Evolutionary conservation across 2,888 invertebrate species (phyloP), one percentile per base, ranked within the genome.

Genomic region (Phrixothrix hirtus): DNA sequence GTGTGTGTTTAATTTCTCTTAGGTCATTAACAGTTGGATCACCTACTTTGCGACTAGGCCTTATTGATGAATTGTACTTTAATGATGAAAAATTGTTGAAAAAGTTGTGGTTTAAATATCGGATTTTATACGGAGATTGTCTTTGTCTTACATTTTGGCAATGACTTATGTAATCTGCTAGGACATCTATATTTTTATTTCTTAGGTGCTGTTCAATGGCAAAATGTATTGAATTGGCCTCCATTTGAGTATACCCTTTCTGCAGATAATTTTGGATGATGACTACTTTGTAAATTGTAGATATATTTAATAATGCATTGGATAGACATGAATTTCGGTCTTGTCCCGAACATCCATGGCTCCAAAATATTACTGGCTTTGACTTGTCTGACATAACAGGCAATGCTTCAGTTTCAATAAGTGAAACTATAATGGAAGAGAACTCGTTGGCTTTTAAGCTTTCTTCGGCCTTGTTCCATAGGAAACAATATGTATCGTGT

Each of bases 281-380:
- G 9, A n/a, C 9, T 27, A 27, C 10, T 2, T 7, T 27, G 9
- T 27, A 11, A 10, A 7, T 9, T 27, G 9, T 27, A 7, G 9
- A 27, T 27, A 27, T 2, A 27, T 27, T 2, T 4, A 27, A 7
- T 27, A 27, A 27, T 2, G 27, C 34, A 2, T 13, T 36, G 16
- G 35, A 36, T 21, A 36, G 12, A 36, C 17, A 6, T n/a, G 10
- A 1, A 36, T 36, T 36, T 2, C 35, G 16, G 15, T 36, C n/a
- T 17, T 36, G 35, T 1, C 11, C 21, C 10, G 17, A 4, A 10
- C 35, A 36, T 5, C 35, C 35, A 10, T 36, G 21, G 12, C 35
- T 36, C 35, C 35, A 36, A 1, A 17, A 36, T 10, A 36, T 36
- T n/a, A 36, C 21, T 15, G 6, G 14, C 4, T 13, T 9, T 12